phyloP scores from a whole-genome alignment of 2,797 vertebrate genomes.

The Podargus strigoides region DNA sequence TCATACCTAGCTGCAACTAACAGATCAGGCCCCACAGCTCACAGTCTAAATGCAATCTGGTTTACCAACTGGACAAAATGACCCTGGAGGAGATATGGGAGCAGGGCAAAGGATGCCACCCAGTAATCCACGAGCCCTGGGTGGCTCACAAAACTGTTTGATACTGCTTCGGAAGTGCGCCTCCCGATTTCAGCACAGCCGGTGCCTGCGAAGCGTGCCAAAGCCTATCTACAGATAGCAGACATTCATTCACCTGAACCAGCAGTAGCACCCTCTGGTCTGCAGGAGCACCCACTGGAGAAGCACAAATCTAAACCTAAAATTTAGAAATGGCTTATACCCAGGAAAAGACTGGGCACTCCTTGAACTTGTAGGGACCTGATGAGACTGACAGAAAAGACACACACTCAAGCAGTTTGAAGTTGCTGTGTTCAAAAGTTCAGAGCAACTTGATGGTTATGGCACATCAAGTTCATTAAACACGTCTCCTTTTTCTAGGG shows the following conservation, averaged over 20 bases:
- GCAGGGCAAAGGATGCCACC: background rate
- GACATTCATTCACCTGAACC: background rate
- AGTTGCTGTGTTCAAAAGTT: background rate
- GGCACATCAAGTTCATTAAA: background rate
- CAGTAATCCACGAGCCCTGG: background rate
- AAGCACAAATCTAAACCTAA: background rate
- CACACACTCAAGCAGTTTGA: background rate
- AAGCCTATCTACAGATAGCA: background rate
- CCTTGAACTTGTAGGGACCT: background rate
- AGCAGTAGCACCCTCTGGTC: background rate
- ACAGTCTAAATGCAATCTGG: background rate
- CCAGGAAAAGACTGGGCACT: background rate
- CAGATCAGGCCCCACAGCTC: background rate
- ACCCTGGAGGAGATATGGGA: rapidly evolving
- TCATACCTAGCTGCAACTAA: background rate
- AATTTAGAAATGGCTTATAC: background rate
- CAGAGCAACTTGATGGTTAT: background rate
- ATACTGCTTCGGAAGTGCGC: rapidly evolving
- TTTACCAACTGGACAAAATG: background rate
- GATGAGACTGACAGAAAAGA: background rate
- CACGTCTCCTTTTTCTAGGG: background rate
- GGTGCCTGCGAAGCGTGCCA: background rate
- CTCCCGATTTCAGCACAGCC: background rate
- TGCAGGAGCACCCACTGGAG: background rate
- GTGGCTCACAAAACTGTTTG: background rate